Percentiles rank a stretch among this genome's conserved stretches.
Conservation (phyloP, 2,113 vertebrate genomes). For the Nycticryphes semicollaris region DNA sequence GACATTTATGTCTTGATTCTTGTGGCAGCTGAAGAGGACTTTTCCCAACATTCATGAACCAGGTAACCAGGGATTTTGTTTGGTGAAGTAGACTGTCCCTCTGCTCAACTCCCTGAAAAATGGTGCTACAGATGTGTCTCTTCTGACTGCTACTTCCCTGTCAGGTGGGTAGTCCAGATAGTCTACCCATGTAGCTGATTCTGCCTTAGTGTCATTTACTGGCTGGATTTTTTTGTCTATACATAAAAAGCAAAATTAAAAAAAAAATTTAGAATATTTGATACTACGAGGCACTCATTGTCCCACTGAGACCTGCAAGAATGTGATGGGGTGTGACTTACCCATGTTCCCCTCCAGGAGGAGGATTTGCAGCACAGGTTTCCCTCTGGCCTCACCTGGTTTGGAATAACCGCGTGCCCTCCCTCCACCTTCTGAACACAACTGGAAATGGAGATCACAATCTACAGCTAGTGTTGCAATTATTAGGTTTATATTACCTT, state of each 20-base stretch:
- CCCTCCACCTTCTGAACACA: not conserved
- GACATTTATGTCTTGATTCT: not conserved
- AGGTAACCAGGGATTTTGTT: not conserved
- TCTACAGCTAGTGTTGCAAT: not conserved
- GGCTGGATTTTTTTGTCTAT: not conserved
- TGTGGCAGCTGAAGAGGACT: not conserved
- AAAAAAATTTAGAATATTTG: not conserved
- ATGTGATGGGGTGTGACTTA: not conserved
- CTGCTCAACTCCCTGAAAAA: not conserved
- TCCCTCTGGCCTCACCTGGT: not conserved
- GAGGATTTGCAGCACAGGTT: not conserved
- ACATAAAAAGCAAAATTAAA: not conserved
- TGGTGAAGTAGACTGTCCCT: not conserved
- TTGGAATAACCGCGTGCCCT: accelerated
- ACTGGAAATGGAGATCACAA: not conserved
- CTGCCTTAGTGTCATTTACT: not conserved
- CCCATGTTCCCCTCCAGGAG: not conserved
- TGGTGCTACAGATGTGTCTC: not conserved
- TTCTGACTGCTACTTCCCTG: too few species aligned
- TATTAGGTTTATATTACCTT: not conserved
- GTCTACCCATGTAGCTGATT: not conserved
- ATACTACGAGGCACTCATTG: not conserved
- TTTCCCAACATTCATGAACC: not conserved
- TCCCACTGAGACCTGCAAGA: not conserved
- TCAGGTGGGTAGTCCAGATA: too few species aligned